Evolutionary conservation across 1,140 invertebrate species (phyloP).

Genomic region (Cepaea nemoralis): DNA sequence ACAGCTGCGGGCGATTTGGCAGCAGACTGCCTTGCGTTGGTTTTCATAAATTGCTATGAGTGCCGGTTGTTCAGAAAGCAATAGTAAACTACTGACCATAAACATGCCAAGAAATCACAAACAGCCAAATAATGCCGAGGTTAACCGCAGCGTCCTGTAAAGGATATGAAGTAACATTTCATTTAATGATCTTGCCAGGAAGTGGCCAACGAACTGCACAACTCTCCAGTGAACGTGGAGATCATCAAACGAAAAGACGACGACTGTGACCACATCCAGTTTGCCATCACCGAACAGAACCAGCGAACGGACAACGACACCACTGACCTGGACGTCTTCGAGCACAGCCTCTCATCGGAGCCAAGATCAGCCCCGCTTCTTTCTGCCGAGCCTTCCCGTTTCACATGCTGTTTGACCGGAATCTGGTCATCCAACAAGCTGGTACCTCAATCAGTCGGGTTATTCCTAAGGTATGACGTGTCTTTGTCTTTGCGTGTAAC

Average conservation of each 20-base stretch:
- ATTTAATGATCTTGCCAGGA: constrained; percentile 72
- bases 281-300: constrained; percentile 87
- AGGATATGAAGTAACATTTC: no score
- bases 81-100: no score
- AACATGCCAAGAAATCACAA: no score
- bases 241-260: constrained; percentile 83
- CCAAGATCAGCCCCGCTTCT: constrained; percentile 81
- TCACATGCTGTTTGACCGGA: constrained; percentile 91
- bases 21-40: no score
- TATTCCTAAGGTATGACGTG: constrained; percentile 79
- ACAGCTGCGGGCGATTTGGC: no score
- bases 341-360: constrained; percentile 53
- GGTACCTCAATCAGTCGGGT: constrained; percentile 88
- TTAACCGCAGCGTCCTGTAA: no score
- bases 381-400: constrained; percentile 96
- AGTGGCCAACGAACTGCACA: constrained; percentile 92
- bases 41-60: no score
- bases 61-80: no score
- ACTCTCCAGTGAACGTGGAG: constrained; percentile 90
- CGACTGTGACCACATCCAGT: constrained; percentile 91
- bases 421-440: constrained; percentile 86
- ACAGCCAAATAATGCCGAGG: no score
- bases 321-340: constrained; percentile 39
- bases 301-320: constrained; percentile 71
- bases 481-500: no score